Evolutionary conservation across 2,888 invertebrate genomes (phyloP).

Genomic region (Melinopterus prodromus): DNA sequence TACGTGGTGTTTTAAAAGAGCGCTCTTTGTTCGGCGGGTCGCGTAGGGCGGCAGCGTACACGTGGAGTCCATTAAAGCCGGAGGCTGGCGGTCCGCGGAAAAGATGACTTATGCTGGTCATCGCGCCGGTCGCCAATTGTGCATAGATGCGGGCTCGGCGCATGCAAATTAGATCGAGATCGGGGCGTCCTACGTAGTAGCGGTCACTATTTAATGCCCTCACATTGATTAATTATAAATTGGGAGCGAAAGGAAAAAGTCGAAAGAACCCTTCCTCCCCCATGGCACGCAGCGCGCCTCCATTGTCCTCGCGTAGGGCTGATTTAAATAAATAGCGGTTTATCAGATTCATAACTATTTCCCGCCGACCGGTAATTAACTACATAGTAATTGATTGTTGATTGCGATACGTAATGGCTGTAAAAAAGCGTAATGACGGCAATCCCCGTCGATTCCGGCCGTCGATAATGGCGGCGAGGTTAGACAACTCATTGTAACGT

Average conservation of each 20-base stretch:
- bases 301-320: conserved; percentile 7
- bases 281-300: conserved; percentile 8
- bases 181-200: conserved; percentile 41
- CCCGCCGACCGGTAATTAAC: conserved; percentile 31
- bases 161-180: conserved; percentile 55
- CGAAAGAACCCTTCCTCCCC: not conserved
- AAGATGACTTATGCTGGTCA: conserved; percentile 56
- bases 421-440: conserved; percentile 36
- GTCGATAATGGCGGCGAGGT: conserved; percentile 17
- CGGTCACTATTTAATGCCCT: conserved; percentile 49
- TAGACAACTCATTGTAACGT: conserved; percentile 39
- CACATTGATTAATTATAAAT: conserved; percentile 54
- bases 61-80: conserved; percentile 50
- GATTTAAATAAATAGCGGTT: conserved; percentile 29
- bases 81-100: conserved; percentile 43
- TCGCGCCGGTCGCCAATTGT: conserved; percentile 57
- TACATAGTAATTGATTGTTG: conserved; percentile 35
- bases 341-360: conserved; percentile 27
- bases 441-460: conserved; percentile 32
- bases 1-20: not conserved
- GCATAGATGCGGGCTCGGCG: conserved; percentile 51
- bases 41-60: conserved; percentile 34
- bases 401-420: conserved; percentile 36
- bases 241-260: conserved; percentile 27
- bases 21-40: not conserved